Evolutionary conservation across 1,140 invertebrate genomes (phyloP), one percentile per base, ranked within the genome.

Genomic region (Doryteuthis pealeii): DNA sequence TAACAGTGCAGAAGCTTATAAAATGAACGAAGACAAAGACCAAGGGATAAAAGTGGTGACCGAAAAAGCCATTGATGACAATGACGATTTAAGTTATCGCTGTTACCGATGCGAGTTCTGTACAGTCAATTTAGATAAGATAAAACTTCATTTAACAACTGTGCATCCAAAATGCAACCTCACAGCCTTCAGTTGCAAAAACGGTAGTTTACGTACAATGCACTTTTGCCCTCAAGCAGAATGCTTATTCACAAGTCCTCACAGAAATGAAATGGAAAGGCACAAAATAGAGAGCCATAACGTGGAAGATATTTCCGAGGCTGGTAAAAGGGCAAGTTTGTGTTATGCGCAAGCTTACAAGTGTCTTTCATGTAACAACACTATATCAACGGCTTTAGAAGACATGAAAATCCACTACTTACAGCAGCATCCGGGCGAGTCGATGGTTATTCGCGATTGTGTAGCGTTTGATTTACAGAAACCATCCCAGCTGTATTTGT

Each of bases 401-500:
- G 66, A 33, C 30, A 68, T 68, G 66, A 68, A 68, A 68, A 26
- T 33, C 22, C 66, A 68, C 22, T 32, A 32, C 18, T 33, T 68
- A 22, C 22, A 68, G 30, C 28, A 33, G 12, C 66, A 68, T 33
- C 28, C 28, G 15, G 22, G 8, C 18, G 66, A 30, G 32, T 6
- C 15, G 10, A 33, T 68, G 32, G 31, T 68, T 22, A 32, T 68
- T 18, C 66, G 66, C 26, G 66, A 68, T 33, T 68, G 66, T 68
- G 66, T 68, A 3, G 66, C 66, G 0, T 68, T 32, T 33, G 32
- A 68, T 12, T 33, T 32, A 22, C 66, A 33, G 28, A 68, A 68
- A 68, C 66, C 66, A 28, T 68, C 66, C n/a, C 28, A 33, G 30
- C 31, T 68, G 4, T 68, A 68, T 68, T 10, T 68, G n/a, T 68